Percentiles rank a stretch among this genome's conserved stretches.
These are phyloP conservation scores for Somateria mollissima DNA, from an alignment of 2,797 vertebrate species.

Conservation along the genomic window DNA sequence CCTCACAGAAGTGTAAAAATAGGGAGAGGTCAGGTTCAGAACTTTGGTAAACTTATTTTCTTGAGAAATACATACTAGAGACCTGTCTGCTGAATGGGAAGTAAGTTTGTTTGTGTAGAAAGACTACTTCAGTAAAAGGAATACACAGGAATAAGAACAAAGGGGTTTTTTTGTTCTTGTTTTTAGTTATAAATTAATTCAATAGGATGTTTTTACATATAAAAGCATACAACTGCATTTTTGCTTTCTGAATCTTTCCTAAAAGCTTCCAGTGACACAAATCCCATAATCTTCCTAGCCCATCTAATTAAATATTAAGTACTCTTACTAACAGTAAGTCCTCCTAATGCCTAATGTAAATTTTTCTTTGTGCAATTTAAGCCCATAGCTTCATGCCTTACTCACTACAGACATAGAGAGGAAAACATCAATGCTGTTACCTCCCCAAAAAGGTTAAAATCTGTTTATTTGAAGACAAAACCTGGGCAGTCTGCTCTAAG, in stretches of 20 bases:
- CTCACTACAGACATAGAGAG: neutral
- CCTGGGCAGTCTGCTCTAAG: too few species aligned
- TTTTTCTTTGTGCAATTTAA: neutral
- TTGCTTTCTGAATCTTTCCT: neutral
- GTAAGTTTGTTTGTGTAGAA: neutral
- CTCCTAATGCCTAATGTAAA: neutral
- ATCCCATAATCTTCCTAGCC: neutral
- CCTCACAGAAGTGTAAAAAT: neutral
- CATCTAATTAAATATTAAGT: slow-evolving; percentile 24
- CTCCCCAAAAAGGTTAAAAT: neutral
- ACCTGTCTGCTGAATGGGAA: neutral
- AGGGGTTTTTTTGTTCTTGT: neutral
- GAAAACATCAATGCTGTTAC: neutral
- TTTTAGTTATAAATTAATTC: neutral
- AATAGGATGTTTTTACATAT: neutral
- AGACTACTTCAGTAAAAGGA: neutral
- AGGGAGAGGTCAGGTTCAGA: neutral
- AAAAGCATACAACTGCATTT: neutral
- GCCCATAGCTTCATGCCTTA: neutral
- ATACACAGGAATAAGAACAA: neutral
- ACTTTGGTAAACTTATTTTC: too few species aligned
- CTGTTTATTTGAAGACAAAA: neutral
- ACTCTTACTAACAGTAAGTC: neutral
- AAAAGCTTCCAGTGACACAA: neutral
- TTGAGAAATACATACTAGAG: neutral